Percentiles rank a stretch among this genome's conserved stretches.
Conservation (phyloP, 37 sponge, comb jelly and placozoan genomes). For the Cladorhizidae sp. region DNA sequence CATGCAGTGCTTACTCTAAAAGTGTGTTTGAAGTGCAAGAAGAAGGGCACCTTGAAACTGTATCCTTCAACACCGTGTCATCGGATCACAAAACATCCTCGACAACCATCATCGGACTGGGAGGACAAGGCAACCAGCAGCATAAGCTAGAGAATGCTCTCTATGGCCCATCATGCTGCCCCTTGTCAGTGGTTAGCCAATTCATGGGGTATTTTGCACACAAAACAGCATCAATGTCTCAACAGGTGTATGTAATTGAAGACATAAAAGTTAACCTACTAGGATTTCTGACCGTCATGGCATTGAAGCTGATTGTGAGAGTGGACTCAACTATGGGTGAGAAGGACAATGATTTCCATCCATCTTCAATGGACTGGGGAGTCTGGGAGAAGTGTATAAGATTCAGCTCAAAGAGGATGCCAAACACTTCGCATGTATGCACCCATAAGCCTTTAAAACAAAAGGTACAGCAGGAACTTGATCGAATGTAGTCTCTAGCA, state of each 20-base stretch:
- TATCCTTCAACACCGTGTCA: not conserved
- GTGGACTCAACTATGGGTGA: not conserved
- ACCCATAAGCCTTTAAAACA: slow-evolving; percentile 29
- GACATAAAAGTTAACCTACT: slow-evolving; percentile 19
- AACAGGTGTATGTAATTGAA: slow-evolving; percentile 15
- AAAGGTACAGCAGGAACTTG: slow-evolving; percentile 29
- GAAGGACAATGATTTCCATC: slow-evolving; percentile 17
- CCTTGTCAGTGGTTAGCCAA: not conserved
- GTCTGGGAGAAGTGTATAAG: slow-evolving; percentile 24
- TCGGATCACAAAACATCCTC: not conserved
- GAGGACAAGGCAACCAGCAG: slow-evolving; percentile 8
- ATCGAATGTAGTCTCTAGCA: not conserved
- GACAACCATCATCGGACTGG: not conserved
- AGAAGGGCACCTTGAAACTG: too few species aligned
- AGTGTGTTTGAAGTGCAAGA: not conserved
- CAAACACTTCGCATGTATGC: slow-evolving; percentile 14
- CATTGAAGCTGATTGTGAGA: not conserved
- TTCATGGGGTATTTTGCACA: not conserved
- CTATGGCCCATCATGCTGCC: slow-evolving; percentile 9
- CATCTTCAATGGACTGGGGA: slow-evolving; percentile 48
- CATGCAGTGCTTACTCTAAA: slow-evolving; percentile 3
- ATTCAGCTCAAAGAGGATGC: slow-evolving; percentile 35
- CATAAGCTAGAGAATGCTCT: not conserved
- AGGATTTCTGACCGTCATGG: slow-evolving; percentile 25
- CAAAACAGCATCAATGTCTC: not conserved